Conservation (phyloP, 2,113 vertebrate genomes). For the Bolborhynchus lineola region DNA sequence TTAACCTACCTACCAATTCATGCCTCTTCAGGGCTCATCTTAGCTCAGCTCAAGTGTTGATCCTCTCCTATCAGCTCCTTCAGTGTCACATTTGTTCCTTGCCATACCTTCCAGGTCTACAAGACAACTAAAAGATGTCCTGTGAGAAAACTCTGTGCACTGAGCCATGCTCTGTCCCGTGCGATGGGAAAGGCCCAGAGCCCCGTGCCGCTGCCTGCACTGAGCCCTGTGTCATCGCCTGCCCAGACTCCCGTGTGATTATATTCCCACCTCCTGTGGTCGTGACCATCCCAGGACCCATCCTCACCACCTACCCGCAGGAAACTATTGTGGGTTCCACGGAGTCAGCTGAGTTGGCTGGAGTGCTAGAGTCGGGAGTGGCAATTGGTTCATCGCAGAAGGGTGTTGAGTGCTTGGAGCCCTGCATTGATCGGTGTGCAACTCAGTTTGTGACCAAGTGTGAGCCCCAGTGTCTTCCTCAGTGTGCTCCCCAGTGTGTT, state of each 20-base stretch:
- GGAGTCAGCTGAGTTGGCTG: background rate
- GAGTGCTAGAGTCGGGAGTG: background rate
- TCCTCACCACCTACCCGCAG: conserved; percentile 55
- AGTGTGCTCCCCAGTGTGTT: background rate
- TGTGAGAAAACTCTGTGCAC: background rate
- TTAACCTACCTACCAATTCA: accelerated
- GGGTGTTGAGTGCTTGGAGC: background rate
- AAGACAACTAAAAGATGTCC: background rate
- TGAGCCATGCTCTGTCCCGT: background rate
- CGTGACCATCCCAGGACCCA: conserved; percentile 38
- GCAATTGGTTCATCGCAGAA: background rate
- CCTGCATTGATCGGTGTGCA: background rate
- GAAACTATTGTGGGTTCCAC: conserved; percentile 44
- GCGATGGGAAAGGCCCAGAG: background rate
- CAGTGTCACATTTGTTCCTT: background rate
- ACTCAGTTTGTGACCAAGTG: background rate
- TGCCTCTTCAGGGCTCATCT: background rate
- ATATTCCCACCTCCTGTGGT: conserved; percentile 51
- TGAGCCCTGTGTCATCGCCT: conserved; percentile 30
- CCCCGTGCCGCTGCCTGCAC: background rate
- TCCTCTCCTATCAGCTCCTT: accelerated
- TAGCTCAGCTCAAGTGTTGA: background rate
- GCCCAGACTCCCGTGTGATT: conserved; percentile 27
- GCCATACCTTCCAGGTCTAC: background rate
- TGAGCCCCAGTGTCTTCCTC: background rate